A percentile compares a stretch with the other conserved stretches of the same genome.
phyloP scores from a whole-genome alignment of 23 tunicate species.

The Halocynthia aurantium region DNA sequence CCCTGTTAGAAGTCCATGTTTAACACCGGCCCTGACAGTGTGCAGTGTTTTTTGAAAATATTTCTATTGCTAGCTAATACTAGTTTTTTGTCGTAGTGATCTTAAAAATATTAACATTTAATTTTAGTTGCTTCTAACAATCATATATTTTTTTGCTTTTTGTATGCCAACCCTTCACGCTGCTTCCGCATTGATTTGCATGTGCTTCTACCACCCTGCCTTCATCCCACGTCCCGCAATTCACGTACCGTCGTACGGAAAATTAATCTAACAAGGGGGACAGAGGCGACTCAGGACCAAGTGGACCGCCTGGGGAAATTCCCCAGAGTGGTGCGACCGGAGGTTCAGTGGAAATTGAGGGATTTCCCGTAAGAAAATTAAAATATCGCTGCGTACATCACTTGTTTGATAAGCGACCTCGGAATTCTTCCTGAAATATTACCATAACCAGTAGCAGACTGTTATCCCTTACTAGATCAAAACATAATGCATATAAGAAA shows the following conservation, averaged over 20 bases:
- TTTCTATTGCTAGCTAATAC: no score
- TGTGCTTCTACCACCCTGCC: not conserved
- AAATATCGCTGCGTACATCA: no score
- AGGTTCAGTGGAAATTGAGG: not conserved
- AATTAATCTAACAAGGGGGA: slow-evolving; percentile 2
- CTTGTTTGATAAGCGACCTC: no score
- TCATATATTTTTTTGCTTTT: not conserved
- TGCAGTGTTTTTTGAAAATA: not conserved
- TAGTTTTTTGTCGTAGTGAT: no score
- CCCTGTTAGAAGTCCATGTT: no score
- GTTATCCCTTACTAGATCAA: no score
- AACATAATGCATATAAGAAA: no score
- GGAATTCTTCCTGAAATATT: no score
- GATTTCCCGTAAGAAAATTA: slow-evolving; percentile 2
- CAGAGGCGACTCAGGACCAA: slow-evolving; percentile 10
- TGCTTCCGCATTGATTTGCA: not conserved
- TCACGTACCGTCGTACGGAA: no score
- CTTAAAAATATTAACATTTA: no score
- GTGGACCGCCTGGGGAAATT: not conserved
- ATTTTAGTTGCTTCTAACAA: no score
- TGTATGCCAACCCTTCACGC: slow-evolving; percentile 1
- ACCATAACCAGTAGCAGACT: no score
- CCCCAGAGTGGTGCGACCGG: slow-evolving; percentile 8
- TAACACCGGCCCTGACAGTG: not conserved
- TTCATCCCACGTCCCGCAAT: not conserved